These are phyloP conservation scores for Drosophila pectinifera DNA, from an alignment of 1,140 invertebrate species.

Conservation along the genomic window DNA sequence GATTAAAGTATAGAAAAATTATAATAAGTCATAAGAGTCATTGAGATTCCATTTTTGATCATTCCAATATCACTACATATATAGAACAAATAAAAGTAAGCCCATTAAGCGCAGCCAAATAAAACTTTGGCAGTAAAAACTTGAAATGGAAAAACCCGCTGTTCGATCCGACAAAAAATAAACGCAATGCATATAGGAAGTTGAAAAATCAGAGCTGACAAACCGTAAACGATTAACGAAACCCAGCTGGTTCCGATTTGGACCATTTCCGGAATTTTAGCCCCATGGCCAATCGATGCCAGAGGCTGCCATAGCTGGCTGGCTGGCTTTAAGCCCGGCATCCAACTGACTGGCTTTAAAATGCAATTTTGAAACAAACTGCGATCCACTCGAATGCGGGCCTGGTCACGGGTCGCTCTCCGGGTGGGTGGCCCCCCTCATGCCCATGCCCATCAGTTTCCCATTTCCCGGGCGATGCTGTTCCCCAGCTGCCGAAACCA, in stretches of 20 bases:
- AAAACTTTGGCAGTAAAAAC: background rate
- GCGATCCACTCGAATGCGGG: constrained; percentile 56
- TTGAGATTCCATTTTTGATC: too few relatives aligned
- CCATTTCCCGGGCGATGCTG: background rate
- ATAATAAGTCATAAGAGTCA: too few relatives aligned
- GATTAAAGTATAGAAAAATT: background rate
- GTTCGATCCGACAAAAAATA: too few relatives aligned
- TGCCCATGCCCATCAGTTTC: constrained; percentile 5
- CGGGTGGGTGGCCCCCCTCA: too few relatives aligned
- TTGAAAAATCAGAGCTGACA: constrained; percentile 31
- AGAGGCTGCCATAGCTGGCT: background rate
- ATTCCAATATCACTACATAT: background rate
- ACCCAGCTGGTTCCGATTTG: constrained; percentile 34
- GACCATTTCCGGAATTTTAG: constrained; percentile 37
- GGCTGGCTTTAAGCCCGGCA: constrained; percentile 22
- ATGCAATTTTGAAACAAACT: constrained; percentile 53
- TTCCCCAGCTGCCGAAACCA: constrained; percentile 14
- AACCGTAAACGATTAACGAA: constrained; percentile 42
- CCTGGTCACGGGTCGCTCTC: constrained; percentile 20
- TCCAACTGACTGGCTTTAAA: constrained; percentile 39
- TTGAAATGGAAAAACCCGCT: background rate
- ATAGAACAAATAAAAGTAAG: background rate
- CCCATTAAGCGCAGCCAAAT: background rate
- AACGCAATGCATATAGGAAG: background rate
- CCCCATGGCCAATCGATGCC: constrained; percentile 32